Percentiles rank a stretch among this genome's conserved stretches.
These are phyloP conservation scores for Oncorhynchus masou DNA, from an alignment of 2,113 vertebrate genomes.

Conservation along the genomic window DNA sequence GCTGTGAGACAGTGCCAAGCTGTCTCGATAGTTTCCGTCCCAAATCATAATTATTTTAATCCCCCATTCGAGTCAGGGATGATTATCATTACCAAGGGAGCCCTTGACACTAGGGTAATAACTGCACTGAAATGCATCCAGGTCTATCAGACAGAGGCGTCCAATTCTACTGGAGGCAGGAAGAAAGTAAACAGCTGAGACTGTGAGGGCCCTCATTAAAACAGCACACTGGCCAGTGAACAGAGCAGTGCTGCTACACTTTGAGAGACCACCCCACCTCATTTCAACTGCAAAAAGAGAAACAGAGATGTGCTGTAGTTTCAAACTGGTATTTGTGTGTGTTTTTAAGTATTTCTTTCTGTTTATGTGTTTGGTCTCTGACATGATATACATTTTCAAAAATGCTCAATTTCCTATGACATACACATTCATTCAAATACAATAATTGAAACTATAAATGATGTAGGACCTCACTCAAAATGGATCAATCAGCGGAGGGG, in stretches of 20 bases:
- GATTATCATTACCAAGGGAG: slow-evolving; percentile 49
- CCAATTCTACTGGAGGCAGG: slow-evolving; percentile 25
- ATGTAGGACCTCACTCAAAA: neutral
- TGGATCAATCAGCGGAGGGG: neutral
- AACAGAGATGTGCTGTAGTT: too few relatives aligned
- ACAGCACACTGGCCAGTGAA: neutral
- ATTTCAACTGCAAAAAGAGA: neutral
- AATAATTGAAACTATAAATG: neutral
- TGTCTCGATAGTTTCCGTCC: slow-evolving; percentile 21
- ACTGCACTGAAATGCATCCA: slow-evolving; percentile 34
- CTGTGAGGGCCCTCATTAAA: neutral
- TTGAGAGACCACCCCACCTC: neutral
- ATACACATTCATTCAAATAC: neutral
- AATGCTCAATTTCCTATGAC: neutral
- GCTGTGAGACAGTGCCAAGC: slow-evolving; percentile 36
- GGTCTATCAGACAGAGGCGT: slow-evolving; percentile 28
- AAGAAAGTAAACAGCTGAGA: slow-evolving; percentile 24
- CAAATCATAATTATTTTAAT: slow-evolving; percentile 47
- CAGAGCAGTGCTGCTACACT: neutral
- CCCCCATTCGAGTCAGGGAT: slow-evolving; percentile 21
- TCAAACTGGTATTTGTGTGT: neutral
- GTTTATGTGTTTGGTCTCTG: neutral
- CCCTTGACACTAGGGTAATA: slow-evolving; percentile 39
- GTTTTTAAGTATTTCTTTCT: neutral
- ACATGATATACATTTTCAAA: neutral